Conservation (phyloP, 2,797 vertebrate species). For the Amniataba percoides region DNA sequence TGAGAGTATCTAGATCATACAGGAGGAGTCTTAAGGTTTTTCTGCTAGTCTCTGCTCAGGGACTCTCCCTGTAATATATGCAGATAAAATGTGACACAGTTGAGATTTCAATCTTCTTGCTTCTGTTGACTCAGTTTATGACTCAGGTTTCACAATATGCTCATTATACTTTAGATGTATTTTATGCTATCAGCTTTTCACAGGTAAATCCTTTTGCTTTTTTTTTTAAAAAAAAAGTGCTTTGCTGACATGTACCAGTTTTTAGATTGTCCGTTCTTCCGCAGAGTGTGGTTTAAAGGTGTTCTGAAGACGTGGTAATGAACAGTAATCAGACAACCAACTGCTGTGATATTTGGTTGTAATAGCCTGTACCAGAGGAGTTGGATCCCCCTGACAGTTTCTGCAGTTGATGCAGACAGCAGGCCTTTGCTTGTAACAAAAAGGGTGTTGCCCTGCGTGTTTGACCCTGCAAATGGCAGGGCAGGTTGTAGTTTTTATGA, state of each 20-base stretch:
- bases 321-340: not conserved
- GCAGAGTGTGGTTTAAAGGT: not conserved
- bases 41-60: not conserved
- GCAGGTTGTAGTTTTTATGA: constrained; percentile 55
- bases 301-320: not conserved
- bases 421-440: constrained; percentile 7
- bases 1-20: constrained; percentile 17
- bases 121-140: not conserved
- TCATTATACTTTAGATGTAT: not conserved
- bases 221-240: not conserved
- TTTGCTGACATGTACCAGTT: constrained; percentile 8
- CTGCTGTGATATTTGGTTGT: not conserved
- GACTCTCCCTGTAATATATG: not conserved
- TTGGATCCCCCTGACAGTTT: not conserved
- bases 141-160: constrained; percentile 36
- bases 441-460: constrained; percentile 49
- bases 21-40: not conserved
- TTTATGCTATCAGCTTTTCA: constrained; percentile 10
- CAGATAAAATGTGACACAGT: constrained; percentile 8
- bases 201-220: not conserved
- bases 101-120: not conserved
- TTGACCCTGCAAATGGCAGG: constrained; percentile 61
- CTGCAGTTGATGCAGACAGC: not conserved
- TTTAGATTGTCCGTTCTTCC: not conserved
- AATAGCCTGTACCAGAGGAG: not conserved